Base-by-base conservation (phyloP, 1,140 invertebrate species). In the Trichonephila clavata region DNA sequence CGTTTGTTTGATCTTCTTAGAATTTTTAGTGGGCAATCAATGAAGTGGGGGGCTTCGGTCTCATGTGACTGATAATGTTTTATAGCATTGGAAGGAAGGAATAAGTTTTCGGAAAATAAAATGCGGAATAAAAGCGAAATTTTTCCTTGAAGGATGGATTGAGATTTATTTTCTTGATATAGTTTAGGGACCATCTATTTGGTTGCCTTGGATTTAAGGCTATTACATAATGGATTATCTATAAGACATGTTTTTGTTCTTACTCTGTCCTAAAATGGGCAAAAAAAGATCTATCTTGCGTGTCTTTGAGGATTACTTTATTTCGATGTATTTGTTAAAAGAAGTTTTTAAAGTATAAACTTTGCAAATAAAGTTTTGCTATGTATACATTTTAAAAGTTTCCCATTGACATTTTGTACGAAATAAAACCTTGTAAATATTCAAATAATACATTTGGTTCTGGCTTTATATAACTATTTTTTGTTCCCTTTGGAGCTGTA, bases 21-120 rank as follows among this genome's bases (percentile, higher is more conserved):
- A 93, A 93, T 93, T 93, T 93, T 93, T 93, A 93, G 84, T 57
- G 92, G 92, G 92, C 65, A 93, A 93, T 93, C 92, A 88, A 87
- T 87, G 57, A 63, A 27, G 83, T n/a, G 21, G 59, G 32, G 32
- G 50, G n/a, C 50, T 61, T 80, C 3, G 60, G 92, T 93, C 92
- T 88, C 86, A 50, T 81, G 92, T 63, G 92, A 93, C 92, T 87
- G 92, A 93, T 93, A 88, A 93, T 88, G 68, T 93, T 93, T 93
- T 93, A 93, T 93, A 88, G 92, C 92, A 60, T 68, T 50, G 39
- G 27, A 61, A 81, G 32, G 39, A 68, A 63, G 83, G 50, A 86
- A 43, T 27, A 59, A 77, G 57, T 39, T 77, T 77, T 77, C 32
- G 27, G 27, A 32, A 32, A 90, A 59, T 57, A 88, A 88, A 88